Conservation (phyloP, 2,888 invertebrate genomes). For the Dolichomitus sp. region DNA sequence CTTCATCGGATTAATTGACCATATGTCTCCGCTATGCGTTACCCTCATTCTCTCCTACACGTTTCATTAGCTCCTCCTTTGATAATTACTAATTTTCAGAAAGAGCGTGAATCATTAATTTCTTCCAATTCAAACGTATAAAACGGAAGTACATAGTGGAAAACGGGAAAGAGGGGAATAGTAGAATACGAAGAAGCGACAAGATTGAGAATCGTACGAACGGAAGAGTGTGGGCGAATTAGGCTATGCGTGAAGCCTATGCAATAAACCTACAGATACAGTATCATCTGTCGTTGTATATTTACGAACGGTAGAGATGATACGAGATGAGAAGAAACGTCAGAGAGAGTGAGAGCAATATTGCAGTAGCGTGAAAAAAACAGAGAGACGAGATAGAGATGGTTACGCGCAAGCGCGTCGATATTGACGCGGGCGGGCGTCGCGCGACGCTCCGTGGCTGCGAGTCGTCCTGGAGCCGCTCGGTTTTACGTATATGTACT, state of each 20-base stretch:
- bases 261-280: constrained; percentile 22
- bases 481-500: constrained; percentile 18
- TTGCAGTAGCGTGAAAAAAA: constrained; percentile 29
- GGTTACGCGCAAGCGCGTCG: constrained; percentile 80
- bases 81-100: background rate
- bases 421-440: constrained; percentile 81
- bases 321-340: constrained; percentile 32
- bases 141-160: background rate
- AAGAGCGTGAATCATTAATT: constrained; percentile 25
- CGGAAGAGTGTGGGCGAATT: constrained; percentile 60
- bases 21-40: constrained; percentile 30
- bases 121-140: background rate
- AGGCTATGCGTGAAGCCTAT: constrained; percentile 32
- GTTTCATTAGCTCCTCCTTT: background rate
- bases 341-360: constrained; percentile 14
- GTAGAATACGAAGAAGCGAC: constrained; percentile 41
- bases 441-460: constrained; percentile 66
- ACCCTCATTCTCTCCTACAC: constrained; percentile 1
- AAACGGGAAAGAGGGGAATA: constrained; percentile 2
- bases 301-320: constrained; percentile 56
- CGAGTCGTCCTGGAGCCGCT: constrained; percentile 63
- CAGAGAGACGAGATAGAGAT: constrained; percentile 57
- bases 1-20: constrained; percentile 63
- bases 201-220: constrained; percentile 31
- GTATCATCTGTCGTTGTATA: constrained; percentile 29